Percentiles rank a stretch among this genome's conserved stretches.
These are phyloP conservation scores for Syngnathus typhle DNA, from an alignment of 2,113 vertebrate species.

Conservation along the genomic window DNA sequence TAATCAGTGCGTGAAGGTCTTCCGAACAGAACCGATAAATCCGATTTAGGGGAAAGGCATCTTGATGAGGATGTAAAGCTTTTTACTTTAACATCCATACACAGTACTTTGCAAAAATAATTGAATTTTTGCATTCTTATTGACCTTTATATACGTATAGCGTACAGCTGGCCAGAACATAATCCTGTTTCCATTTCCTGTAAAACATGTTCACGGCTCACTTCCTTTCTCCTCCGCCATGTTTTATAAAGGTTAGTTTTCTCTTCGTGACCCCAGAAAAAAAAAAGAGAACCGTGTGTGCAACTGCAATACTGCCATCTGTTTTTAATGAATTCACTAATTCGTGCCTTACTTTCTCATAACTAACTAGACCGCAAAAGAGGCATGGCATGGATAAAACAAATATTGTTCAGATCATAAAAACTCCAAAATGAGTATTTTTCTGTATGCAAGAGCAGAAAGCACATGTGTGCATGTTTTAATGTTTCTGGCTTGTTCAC, in stretches of 20 bases:
- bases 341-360: neutral
- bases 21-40: conserved; percentile 23
- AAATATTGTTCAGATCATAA: conserved; percentile 1
- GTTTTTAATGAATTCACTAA: conserved; percentile 21
- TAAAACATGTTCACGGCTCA: neutral
- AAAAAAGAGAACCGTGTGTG: neutral
- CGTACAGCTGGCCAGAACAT: neutral
- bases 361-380: neutral
- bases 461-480: neutral
- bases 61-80: conserved; percentile 6
- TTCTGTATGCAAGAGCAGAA: neutral
- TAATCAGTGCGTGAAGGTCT: conserved; percentile 40
- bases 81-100: neutral
- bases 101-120: too few species aligned
- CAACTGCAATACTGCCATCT: conserved; percentile 22
- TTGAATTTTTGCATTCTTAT: neutral
- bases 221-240: neutral
- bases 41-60: neutral
- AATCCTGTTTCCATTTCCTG: conserved; percentile 2
- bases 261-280: neutral
- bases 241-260: neutral
- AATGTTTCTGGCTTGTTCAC: too few species aligned
- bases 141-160: neutral
- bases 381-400: neutral
- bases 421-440: neutral